These are phyloP conservation scores for Meandrina meandrites DNA, from an alignment of 92 coral and sea anemone genomes.

Conservation along the genomic window DNA sequence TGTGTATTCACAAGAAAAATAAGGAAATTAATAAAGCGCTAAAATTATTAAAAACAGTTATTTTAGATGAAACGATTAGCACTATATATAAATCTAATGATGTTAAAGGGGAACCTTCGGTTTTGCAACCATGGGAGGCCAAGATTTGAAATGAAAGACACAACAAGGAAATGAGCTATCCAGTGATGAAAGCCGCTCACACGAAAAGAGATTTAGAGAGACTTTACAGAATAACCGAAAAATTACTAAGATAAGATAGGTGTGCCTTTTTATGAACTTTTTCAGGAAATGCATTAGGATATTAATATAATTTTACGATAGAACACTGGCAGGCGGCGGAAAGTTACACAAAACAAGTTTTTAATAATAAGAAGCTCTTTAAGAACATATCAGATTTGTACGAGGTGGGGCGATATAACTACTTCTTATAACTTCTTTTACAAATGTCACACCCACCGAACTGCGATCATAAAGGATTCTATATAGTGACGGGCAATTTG, in stretches of 20 bases:
- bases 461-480: background rate
- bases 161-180: background rate
- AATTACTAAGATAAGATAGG: slow-evolving; percentile 6
- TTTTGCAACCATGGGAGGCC: background rate
- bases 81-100: background rate
- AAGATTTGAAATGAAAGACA: background rate
- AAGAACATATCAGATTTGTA: background rate
- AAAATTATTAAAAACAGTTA: slow-evolving; percentile 1
- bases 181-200: background rate
- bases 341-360: slow-evolving; percentile 2
- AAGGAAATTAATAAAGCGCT: slow-evolving; percentile 5
- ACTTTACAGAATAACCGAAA: background rate
- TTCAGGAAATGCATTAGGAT: background rate
- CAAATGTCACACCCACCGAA: background rate
- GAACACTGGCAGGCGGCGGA: background rate
- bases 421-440: background rate
- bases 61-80: slow-evolving; percentile 14
- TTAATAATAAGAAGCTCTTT: background rate
- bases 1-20: background rate
- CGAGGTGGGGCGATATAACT: background rate
- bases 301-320: background rate
- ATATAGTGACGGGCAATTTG: background rate
- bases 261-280: background rate
- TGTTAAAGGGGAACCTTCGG: background rate
- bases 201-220: background rate